Conservation (phyloP, 2,113 vertebrate genomes). For the Zootoca vivipara region DNA sequence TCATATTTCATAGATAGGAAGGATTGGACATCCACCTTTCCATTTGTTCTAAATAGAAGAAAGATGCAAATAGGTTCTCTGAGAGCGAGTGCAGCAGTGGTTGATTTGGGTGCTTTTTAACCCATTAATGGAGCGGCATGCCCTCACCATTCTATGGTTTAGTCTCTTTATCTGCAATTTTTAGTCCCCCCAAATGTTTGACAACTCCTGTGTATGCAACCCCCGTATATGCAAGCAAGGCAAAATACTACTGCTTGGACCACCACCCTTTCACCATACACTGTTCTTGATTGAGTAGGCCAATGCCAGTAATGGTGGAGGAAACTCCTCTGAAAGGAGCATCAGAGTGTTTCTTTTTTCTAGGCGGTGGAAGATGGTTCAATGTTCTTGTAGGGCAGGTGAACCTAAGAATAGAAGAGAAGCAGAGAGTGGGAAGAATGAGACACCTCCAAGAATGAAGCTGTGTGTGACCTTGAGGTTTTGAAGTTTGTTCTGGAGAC, state of each 20-base stretch:
- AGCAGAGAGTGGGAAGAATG: neutral
- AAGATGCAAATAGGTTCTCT: too few species aligned
- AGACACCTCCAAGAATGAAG: neutral
- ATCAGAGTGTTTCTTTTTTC: neutral
- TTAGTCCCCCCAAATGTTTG: too few species aligned
- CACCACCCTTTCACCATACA: neutral
- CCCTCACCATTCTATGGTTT: too few species aligned
- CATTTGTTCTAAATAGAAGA: too few species aligned
- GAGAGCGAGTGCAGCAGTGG: too few species aligned
- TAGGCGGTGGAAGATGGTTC: neutral
- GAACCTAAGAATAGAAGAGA: neutral
- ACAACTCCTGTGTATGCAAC: neutral
- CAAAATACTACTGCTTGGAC: neutral
- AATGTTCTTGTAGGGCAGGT: too few species aligned
- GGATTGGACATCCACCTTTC: too few species aligned
- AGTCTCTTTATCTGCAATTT: too few species aligned
- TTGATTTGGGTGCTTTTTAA: too few species aligned
- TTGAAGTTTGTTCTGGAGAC: neutral
- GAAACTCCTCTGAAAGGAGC: neutral
- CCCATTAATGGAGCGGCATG: too few species aligned
- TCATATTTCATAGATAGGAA: too few species aligned
- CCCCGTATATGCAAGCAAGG: neutral
- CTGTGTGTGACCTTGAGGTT: neutral
- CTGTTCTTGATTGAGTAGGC: neutral
- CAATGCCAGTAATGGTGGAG: neutral